A percentile compares a stretch with the other conserved stretches of the same genome.
Conservation (phyloP, 2,888 invertebrate genomes). For the Drosophila prostipennis region DNA sequence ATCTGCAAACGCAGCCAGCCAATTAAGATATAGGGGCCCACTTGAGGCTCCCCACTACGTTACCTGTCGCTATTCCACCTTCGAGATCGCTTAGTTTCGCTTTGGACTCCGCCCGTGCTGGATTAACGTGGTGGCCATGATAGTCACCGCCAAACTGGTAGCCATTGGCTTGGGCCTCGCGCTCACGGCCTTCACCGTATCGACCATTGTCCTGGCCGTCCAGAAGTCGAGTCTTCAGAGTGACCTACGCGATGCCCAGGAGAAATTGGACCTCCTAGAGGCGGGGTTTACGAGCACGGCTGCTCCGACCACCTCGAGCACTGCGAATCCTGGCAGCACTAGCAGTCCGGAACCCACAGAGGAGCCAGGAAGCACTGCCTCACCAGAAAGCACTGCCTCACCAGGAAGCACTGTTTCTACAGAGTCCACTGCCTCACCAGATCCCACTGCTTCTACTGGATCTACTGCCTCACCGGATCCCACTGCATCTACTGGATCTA, state of each 20-base stretch:
- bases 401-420: conserved; percentile 32
- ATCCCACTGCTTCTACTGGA: conserved; percentile 4
- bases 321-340: conserved; percentile 10
- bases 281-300: conserved; percentile 41
- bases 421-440: conserved; percentile 1
- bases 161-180: conserved; percentile 76
- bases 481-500: too few relatives aligned
- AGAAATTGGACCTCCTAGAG: conserved; percentile 74
- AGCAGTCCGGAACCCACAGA: not conserved
- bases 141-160: conserved; percentile 77
- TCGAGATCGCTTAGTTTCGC: conserved; percentile 58
- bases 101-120: conserved; percentile 41
- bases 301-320: conserved; percentile 17
- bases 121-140: conserved; percentile 67
- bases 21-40: conserved; percentile 63
- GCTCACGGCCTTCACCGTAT: conserved; percentile 84
- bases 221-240: conserved; percentile 80
- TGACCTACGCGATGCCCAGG: conserved; percentile 72
- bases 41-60: conserved; percentile 20
- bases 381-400: conserved; percentile 2
- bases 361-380: not conserved
- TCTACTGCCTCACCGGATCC: too few relatives aligned
- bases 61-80: conserved; percentile 33
- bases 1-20: conserved; percentile 40
- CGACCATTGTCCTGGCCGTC: conserved; percentile 86